Evolutionary conservation across 2,113 vertebrate species (phyloP).

Genomic region (Bufo bufo): DNA sequence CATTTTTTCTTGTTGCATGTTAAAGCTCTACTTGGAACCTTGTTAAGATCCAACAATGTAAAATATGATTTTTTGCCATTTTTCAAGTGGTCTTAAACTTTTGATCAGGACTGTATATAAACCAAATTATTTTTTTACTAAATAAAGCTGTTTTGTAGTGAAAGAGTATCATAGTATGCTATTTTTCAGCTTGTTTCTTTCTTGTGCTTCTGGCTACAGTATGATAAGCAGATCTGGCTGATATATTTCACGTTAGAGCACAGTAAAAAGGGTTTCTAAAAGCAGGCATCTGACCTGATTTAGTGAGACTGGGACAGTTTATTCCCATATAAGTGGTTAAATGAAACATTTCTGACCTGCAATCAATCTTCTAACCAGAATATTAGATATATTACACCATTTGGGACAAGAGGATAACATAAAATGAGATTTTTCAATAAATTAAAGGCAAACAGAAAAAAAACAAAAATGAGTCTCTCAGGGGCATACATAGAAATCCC

Average conservation of each 20-base stretch:
- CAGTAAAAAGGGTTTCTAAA: conserved; percentile 8
- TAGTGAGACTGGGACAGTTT: conserved; percentile 19
- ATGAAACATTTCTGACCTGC: conserved; percentile 11
- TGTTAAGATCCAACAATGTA: no score
- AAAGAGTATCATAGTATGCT: not conserved
- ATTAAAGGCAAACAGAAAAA: not conserved
- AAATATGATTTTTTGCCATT: no score
- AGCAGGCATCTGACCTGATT: conserved; percentile 15
- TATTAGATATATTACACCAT: not conserved
- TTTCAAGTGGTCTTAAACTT: no score
- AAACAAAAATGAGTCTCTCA: no score
- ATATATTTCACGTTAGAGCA: not conserved
- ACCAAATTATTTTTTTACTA: not conserved
- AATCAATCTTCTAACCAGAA: conserved; percentile 4
- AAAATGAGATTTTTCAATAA: not conserved
- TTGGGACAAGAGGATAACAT: not conserved
- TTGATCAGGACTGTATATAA: no score
- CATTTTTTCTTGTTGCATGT: no score
- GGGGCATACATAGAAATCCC: no score
- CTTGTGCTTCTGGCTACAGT: not conserved
- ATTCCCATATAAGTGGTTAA: conserved; percentile 16
- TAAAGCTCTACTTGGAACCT: no score
- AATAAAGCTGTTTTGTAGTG: not conserved
- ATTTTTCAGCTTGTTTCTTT: not conserved
- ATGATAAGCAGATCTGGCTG: not conserved